Percentiles rank a stretch among this genome's conserved stretches.
These are phyloP conservation scores for Anoplius nigerrimus DNA, from an alignment of 2,888 invertebrate genomes.

Conservation along the genomic window DNA sequence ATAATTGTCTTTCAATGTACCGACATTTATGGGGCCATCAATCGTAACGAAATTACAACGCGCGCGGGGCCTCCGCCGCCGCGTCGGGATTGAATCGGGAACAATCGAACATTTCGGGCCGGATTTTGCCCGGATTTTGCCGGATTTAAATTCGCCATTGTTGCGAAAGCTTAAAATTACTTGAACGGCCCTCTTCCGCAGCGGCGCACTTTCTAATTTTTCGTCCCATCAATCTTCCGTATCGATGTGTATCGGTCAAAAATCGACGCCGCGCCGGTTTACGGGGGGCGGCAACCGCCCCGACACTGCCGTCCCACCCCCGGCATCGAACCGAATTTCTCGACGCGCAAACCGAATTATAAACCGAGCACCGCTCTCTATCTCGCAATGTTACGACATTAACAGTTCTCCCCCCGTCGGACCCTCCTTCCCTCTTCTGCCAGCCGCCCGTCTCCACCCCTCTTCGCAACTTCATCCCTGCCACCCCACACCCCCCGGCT, in stretches of 20 bases:
- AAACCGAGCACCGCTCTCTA: slow-evolving; percentile 27
- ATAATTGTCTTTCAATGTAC: slow-evolving; percentile 22
- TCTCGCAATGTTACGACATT: slow-evolving; percentile 37
- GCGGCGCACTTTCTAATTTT: slow-evolving; percentile 3
- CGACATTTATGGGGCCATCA: slow-evolving; percentile 19
- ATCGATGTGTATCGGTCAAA: background rate
- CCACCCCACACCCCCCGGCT: slow-evolving; percentile 29
- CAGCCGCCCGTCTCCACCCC: slow-evolving; percentile 5
- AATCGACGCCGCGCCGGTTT: background rate
- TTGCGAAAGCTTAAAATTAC: background rate
- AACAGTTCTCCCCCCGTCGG: slow-evolving; percentile 37
- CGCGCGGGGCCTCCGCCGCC: background rate
- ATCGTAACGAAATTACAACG: slow-evolving; percentile 15
- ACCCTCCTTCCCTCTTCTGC: background rate
- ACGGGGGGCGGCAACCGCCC: too few relatives aligned
- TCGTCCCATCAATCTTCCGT: background rate
- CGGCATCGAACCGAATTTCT: background rate
- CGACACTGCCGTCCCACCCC: background rate
- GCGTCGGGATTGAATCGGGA: slow-evolving; percentile 3
- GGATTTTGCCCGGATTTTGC: slow-evolving; percentile 1
- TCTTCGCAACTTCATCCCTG: slow-evolving; percentile 15
- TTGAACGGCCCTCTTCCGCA: background rate
- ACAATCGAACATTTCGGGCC: slow-evolving; percentile 1
- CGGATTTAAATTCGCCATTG: slow-evolving; percentile 4
- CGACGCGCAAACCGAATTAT: slow-evolving; percentile 14